Base-by-base conservation (phyloP, 92 coral and sea anemone genomes). In the Virgularia gustaviana region DNA sequence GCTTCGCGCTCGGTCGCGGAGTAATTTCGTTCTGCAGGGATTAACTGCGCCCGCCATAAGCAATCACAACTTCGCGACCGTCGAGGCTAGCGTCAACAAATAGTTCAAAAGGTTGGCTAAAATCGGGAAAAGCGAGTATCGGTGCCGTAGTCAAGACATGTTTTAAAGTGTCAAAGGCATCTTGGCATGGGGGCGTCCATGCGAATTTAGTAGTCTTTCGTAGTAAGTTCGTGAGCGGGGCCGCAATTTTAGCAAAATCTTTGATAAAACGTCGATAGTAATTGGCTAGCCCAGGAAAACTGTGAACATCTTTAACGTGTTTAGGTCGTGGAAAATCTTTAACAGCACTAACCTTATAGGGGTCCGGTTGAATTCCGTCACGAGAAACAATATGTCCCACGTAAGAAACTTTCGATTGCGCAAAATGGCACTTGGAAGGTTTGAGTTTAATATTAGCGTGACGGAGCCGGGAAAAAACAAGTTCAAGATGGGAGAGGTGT, bases 121-220 rank as follows among this genome's bases (percentile, higher is more conserved):
- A 87, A 30, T 87, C 78, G 28, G 85, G 88, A 38, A 36, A 87
- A 3, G 87, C 83, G 24, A 83, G 49, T 2, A 87, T 83, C 4
- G 80, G 85, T 3, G 91, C 85, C 16, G 23, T 2, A 12, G 13
- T 32, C 2, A 73, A 31, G 2, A 76, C 83, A 12, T 6, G 25
- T 41, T 81, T 85, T 0, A 82, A 49, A 12, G 74, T 53, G 0
- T 70, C 51, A 38, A 85, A 81, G 19, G 83, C 79, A 22, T 37
- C 13, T 19, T 81, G 79, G 56, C 83, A 81, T 7, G 51, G 33
- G 2, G 34, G 44, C 0, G 77, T 51, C 90, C 87, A 86, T n/a
- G 1, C 27, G 12, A 37, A 86, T 82, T 12, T 43, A 33, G 9
- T 54, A 78, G 31, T 83, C 53, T n/a, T 77, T 78, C 4, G 76